Evolutionary conservation across 2,113 vertebrate species (phyloP), one percentile per base, ranked within the genome.

Genomic region (Nesogale talazaci): DNA sequence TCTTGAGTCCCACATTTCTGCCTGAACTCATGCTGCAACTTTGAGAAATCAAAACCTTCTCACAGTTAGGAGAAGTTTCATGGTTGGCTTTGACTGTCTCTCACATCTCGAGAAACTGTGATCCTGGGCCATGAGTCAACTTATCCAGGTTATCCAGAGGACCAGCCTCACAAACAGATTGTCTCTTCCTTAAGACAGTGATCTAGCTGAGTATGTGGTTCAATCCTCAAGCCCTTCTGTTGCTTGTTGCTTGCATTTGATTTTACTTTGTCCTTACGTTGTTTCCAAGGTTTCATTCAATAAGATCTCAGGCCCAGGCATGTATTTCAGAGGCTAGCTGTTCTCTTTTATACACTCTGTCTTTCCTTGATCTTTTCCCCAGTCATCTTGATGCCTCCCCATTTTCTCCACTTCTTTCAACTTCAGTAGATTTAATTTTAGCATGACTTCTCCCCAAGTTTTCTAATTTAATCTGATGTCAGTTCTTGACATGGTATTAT

Each of bases 381-480:
- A 46, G 34, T 63, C 87, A 82, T 82, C 38, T 63, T 63, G 23
- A 6, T 17, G 3, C 31, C 57, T 82, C 46, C 27, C n/a, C 6
- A 9, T 23, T 27, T 1, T 34, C 15, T 20, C 34, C 19, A n/a
- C 46, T 38, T 42, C 36, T 75, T 81, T 92, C 89, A 72, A 59
- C 80, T 92, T 25, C 52, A 67, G 65, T 94, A 52, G 10, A 70
- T 59, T 94, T 92, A 63, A 91, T 92, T 95, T 94, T 90, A 65
- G 15, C 40, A 56, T 36, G 6, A 67, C 86, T 89, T 93, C 72
- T 88, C 94, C 75, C 52, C 40, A 84, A 86, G 8, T n/a, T 78
- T 82, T 93, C 70, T 65, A 76, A 93, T 84, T 90, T 95, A 93
- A 89, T 90, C 57, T 65, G n/a, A 65, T 88, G 74, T 79, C 22